Evolutionary conservation across 1,140 invertebrate genomes (phyloP).

Genomic region (Polyergus mexicanus): DNA sequence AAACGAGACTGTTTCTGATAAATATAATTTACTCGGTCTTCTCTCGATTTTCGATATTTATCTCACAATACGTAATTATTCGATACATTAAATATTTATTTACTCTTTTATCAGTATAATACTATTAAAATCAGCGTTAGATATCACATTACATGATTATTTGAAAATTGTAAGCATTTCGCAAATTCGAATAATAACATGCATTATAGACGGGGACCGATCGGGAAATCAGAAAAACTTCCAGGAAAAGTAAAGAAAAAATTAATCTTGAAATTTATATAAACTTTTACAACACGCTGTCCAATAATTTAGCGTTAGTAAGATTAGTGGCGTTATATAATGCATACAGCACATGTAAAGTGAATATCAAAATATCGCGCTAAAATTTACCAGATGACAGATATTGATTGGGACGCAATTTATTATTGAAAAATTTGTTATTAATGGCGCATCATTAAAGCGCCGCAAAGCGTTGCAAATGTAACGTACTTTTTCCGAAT

Average conservation of each 20-base stretch:
- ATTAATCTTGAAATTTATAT: neutral
- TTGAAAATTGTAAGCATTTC: constrained; percentile 1
- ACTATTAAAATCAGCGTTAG: neutral
- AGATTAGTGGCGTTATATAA: neutral
- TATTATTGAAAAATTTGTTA: constrained; percentile 17
- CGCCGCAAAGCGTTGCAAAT: neutral
- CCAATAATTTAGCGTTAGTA: too few species aligned
- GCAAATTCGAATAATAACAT: neutral
- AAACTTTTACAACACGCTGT: too few species aligned
- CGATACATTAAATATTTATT: constrained; percentile 36
- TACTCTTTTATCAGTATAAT: neutral
- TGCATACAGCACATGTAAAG: neutral
- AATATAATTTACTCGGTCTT: neutral
- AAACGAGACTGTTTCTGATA: neutral
- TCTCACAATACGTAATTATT: constrained; percentile 8
- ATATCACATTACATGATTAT: constrained; percentile 2
- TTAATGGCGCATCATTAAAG: constrained; percentile 39
- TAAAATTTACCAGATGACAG: neutral
- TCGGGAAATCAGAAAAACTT: neutral
- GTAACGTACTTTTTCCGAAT: constrained; percentile 87
- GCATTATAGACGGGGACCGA: neutral
- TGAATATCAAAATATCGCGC: neutral
- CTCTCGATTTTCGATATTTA: neutral
- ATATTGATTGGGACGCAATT: neutral
- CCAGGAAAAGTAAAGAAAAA: neutral